Percentiles rank a stretch among this genome's conserved stretches.
Conservation (phyloP, 2,113 vertebrate genomes). For the Dipodomys ordii region DNA sequence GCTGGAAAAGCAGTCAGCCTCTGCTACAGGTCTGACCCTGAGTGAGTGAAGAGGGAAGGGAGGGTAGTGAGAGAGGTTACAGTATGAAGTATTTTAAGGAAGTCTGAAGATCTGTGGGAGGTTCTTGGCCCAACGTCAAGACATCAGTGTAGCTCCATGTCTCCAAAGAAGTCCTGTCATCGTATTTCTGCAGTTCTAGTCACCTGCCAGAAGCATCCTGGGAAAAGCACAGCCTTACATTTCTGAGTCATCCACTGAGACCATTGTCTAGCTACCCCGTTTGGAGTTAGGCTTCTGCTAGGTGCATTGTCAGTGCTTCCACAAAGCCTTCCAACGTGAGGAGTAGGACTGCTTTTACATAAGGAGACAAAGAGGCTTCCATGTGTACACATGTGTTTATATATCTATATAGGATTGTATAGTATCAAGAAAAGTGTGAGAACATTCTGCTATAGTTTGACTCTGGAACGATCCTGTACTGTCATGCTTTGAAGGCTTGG, state of each 20-base stretch:
- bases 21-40: not conserved
- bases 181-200: not conserved
- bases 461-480: not conserved
- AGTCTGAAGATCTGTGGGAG: not conserved
- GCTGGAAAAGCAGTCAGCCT: not conserved
- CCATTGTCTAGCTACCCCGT: not conserved
- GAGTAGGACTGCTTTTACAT: not conserved
- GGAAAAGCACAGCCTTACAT: not conserved
- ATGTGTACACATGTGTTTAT: not conserved
- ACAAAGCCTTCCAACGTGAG: too few species aligned
- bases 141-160: not conserved
- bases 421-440: not conserved
- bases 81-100: not conserved
- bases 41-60: not conserved
- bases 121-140: not conserved
- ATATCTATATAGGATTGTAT: not conserved
- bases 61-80: not conserved
- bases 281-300: not conserved
- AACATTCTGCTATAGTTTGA: not conserved
- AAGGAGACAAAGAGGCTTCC: not conserved
- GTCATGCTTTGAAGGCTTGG: not conserved
- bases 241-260: not conserved
- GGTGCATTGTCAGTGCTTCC: not conserved
- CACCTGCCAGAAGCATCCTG: not conserved
- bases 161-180: not conserved